These are phyloP conservation scores for Spongilla lacustris DNA, from an alignment of 37 sponge, comb jelly and placozoan genomes.

Conservation along the genomic window DNA sequence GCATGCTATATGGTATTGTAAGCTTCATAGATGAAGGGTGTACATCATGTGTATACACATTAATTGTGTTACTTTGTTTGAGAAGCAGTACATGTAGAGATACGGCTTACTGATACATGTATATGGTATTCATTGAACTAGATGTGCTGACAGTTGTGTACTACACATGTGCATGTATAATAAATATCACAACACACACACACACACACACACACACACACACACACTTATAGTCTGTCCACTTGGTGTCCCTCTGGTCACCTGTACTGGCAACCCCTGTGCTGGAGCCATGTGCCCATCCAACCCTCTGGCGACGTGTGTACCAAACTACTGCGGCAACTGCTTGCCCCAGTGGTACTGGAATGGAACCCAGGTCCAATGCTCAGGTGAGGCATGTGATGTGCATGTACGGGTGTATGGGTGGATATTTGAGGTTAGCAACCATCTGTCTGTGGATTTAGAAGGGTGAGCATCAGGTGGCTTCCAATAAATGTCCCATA, in stretches of 20 bases:
- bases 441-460: too few relatives aligned
- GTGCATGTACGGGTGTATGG: background rate
- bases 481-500: too few relatives aligned
- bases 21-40: too few relatives aligned
- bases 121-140: too few relatives aligned
- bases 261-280: slow-evolving; percentile 83
- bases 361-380: slow-evolving; percentile 16
- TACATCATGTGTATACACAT: too few relatives aligned
- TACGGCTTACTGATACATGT: too few relatives aligned
- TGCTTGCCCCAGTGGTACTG: slow-evolving; percentile 81
- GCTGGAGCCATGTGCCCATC: slow-evolving; percentile 76
- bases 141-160: too few relatives aligned
- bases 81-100: too few relatives aligned
- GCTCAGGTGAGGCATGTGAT: slow-evolving; percentile 37
- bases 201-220: background rate
- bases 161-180: background rate
- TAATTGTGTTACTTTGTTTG: too few relatives aligned
- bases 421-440: background rate
- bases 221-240: slow-evolving; percentile 62
- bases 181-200: slow-evolving; percentile 4
- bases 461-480: too few relatives aligned
- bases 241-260: slow-evolving; percentile 60
- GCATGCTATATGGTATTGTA: too few relatives aligned
- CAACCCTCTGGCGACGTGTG: slow-evolving; percentile 64
- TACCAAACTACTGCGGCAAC: slow-evolving; percentile 75